Base-by-base conservation (phyloP, 2,888 invertebrate genomes). In the Sarcophaga variegata region DNA sequence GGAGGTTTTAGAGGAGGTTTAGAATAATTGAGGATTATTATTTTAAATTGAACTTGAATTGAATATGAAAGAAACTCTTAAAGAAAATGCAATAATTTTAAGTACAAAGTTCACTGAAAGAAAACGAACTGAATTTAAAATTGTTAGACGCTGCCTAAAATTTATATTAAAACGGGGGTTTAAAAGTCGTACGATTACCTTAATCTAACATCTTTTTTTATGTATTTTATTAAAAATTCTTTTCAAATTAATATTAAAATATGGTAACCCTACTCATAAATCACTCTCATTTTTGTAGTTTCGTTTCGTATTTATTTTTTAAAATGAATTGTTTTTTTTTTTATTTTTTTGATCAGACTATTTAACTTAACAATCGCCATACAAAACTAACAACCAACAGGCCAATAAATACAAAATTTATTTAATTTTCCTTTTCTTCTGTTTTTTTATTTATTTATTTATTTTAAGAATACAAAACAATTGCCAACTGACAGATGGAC, bases 401-500 rank as follows among this genome's bases (percentile, higher is more conserved):
- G 54, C 14, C 54, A 54, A 54, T 54, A 17, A 17, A 54, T 37
- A 37, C 0, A 54, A 54, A 54, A 54, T 54, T 14, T 54, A 54
- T 54, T 54, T 54, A 54, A 54, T 14, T 54, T 37, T 37, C 37
- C 8, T 37, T 37, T 37, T 37, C 6, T 6, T 37, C 8, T 37
- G 0, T 37, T 37, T 6, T 37, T 37, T 37, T 8, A 0, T 37
- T 54, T 54, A 3, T 12, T 49, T 49, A 49, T 49, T 14, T n/a
- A 72, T 66, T 67, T 67, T 17, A 17, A 20, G 62, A n/a, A 5
- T 17, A 72, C 20, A 20, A 59, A 62, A 60, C 4, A 59, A 62
- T 47, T 45, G 69, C 54, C 54, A 54, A 47, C 47, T 37, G 67
- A 67, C 45, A 37, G 67, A 67, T 45, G 37, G 14, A 71, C 71